Conservation (phyloP, 2,888 invertebrate genomes). For the Alloscopus bannaensis region DNA sequence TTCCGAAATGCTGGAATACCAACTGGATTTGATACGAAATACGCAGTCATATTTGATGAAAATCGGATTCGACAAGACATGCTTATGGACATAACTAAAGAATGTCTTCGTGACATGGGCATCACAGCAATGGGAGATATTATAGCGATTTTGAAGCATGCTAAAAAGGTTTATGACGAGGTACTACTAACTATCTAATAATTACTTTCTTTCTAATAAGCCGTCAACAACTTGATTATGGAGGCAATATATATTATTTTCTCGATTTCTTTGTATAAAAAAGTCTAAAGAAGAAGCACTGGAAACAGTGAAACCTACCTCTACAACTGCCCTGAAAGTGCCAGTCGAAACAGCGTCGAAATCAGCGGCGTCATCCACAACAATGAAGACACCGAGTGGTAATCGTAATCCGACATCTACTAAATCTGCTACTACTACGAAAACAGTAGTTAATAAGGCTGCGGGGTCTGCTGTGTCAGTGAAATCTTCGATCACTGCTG, state of each 20-base stretch:
- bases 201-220: too few relatives aligned
- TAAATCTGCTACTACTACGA: too few relatives aligned
- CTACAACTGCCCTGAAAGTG: conserved; percentile 49
- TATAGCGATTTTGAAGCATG: conserved; percentile 79
- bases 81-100: conserved; percentile 90
- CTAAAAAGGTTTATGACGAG: conserved; percentile 79
- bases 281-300: conserved; percentile 68
- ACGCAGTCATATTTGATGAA: conserved; percentile 90
- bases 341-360: conserved; percentile 25
- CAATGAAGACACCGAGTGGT: conserved; percentile 13
- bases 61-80: conserved; percentile 91
- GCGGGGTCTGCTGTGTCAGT: background rate
- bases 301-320: conserved; percentile 60
- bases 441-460: conserved; percentile 1
- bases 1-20: conserved; percentile 91
- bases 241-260: too few relatives aligned
- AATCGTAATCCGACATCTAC: too few relatives aligned
- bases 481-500: conserved; percentile 16
- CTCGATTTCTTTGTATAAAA: background rate
- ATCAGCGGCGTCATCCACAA: conserved; percentile 41
- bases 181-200: conserved; percentile 67
- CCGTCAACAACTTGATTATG: too few relatives aligned
- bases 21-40: conserved; percentile 85
- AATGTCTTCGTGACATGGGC: conserved; percentile 92
- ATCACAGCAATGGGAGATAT: conserved; percentile 80